phyloP scores from a whole-genome alignment of 2,888 invertebrate species.

The Brachylomia viminalis region DNA sequence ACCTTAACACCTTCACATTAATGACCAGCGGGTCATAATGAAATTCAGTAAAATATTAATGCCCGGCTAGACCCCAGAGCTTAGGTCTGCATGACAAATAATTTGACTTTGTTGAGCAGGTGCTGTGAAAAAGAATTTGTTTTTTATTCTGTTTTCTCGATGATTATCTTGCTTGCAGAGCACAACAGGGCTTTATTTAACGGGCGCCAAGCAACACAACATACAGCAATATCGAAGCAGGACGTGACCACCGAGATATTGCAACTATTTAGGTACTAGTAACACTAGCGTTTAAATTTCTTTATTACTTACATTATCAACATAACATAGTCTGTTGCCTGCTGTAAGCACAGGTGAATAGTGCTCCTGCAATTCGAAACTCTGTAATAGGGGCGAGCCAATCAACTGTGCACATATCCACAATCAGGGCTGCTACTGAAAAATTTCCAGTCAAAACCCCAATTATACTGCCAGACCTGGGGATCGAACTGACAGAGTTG shows the following conservation, averaged over 20 bases:
- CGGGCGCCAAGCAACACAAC: not conserved
- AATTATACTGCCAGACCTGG: too few relatives aligned
- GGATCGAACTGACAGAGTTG: not conserved
- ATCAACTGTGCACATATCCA: not conserved
- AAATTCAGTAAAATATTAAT: too few relatives aligned
- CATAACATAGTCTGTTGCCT: not conserved
- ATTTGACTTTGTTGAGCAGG: too few relatives aligned
- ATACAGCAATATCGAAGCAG: not conserved
- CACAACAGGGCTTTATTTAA: slow-evolving; percentile 11
- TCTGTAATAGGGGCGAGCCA: not conserved
- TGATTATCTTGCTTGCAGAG: too few relatives aligned
- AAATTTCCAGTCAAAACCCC: not conserved
- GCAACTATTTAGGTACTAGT: not conserved
- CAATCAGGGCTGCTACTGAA: not conserved
- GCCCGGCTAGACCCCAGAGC: too few relatives aligned
- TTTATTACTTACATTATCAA: not conserved
- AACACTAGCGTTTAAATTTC: not conserved
- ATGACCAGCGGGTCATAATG: too few relatives aligned
- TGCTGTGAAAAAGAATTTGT: too few relatives aligned
- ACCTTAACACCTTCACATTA: too few relatives aligned
- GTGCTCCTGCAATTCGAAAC: not conserved
- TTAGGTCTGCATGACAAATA: too few relatives aligned
- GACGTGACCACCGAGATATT: slow-evolving; percentile 16
- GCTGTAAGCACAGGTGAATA: not conserved
- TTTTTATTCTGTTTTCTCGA: too few relatives aligned